Base-by-base conservation (phyloP, 2,797 vertebrate genomes). In the Syndactyla subalaris region DNA sequence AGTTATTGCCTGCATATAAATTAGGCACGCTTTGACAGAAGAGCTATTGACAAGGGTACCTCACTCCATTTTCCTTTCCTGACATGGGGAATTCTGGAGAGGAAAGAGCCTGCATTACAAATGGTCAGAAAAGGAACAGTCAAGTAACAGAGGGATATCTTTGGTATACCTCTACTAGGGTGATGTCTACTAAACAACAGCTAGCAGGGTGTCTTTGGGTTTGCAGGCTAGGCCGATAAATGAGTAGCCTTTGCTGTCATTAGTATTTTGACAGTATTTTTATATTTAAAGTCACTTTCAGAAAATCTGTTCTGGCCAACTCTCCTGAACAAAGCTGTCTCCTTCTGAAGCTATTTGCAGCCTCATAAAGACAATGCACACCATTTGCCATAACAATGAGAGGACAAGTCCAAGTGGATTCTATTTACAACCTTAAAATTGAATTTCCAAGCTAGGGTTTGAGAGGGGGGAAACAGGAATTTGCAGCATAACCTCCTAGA, bases 1-100 rank as follows among this genome's bases (percentile, higher is more conserved):
- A 88, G 89, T 95, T 92, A 93, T 92, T 85, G 61, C 88, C 74
- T 90, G 93, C 96, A 95, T 92, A 74, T 92, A 82, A 97, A 96
- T 91, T 48, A 95, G 71, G 71, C 52, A 85, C 65, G 27, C 34
- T 95, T 93, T 94, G 94, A 95, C 10, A 5, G 75, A 77, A 92
- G 77, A 96, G 52, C 71, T 93, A 92, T 93, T 17, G 71, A 95
- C 92, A 95, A 93, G 45, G 46, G 63, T 93, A 88, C 41, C 36
- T 90, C 49, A 38, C 38, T 96, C 48, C 62, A 54, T 91, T 88
- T 95, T 76, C 41, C 74, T 51, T 57, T 63, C 49, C 57, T 77
- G 77, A 83, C 74, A 51, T 30, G 30, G 29, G 76, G 59, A 84
- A 76, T 88, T 90, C 45, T 92, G 58, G 51, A 92, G 67, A 67